Evolutionary conservation across 2,113 vertebrate species (phyloP), one percentile per base, ranked within the genome.

Genomic region (Clinocottus analis): DNA sequence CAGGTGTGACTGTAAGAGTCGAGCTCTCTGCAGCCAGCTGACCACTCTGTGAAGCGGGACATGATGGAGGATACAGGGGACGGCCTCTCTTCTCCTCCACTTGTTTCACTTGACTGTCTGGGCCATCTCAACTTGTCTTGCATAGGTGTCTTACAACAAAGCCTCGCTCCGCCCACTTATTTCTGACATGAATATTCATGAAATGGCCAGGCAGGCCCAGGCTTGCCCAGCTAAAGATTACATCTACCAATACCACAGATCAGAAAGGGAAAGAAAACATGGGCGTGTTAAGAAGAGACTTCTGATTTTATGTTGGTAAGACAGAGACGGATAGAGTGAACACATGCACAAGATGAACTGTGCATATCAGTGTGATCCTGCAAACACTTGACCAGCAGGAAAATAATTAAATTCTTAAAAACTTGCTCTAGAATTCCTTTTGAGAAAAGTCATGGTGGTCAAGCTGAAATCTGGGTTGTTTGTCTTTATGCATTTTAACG

Each of bases 141-240:
- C 96, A 96, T 96, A 33, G 65, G 65, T 67, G 45, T 47, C 97
- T 92, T 97, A 97, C 96, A 97, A 97, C 97, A 97, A 95, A 96
- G 92, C 89, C 31, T 73, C 47, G 58, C 89, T 94, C 89, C 95
- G 90, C 96, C 94, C 94, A 94, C 89, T 94, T 91, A 90, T 82
- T 85, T 92, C 92, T 94, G 95, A 96, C 95, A 96, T 97, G 96
- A 96, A 94, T 97, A 96, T 97, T 97, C 96, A 97, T 97, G 94
- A 96, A 92, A 83, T 16, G 25, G 83, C 63, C 75, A 89, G 95
- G 95, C 98, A 99, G 95, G 98, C 79, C 94, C 85, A 92, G 94
- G 90, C 98, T 97, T 98, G 97, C 95, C 97, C 93, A 58, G 51
- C 74, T 92, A 91, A 91, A 95, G 93, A 94, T 93, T 87, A 94